Conservation (phyloP, 2,113 vertebrate species). For the Parus major region DNA sequence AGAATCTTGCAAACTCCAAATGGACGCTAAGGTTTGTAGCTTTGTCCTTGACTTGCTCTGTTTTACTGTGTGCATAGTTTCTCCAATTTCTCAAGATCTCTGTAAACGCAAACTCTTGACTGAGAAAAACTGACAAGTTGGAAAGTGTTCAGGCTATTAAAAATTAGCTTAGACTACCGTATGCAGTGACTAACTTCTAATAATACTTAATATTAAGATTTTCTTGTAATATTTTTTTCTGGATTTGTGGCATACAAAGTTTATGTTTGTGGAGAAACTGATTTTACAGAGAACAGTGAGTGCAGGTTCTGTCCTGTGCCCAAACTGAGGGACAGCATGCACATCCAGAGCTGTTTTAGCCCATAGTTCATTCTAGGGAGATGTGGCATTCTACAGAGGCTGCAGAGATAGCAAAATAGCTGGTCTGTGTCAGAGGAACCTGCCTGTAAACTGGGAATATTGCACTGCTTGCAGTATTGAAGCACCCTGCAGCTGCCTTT, state of each 20-base stretch:
- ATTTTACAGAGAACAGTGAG: not conserved
- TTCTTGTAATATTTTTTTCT: not conserved
- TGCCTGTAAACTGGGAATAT: not conserved
- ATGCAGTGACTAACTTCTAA: not conserved
- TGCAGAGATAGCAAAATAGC: not conserved
- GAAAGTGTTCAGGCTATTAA: not conserved
- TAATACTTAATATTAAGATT: not conserved
- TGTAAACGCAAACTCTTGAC: not conserved
- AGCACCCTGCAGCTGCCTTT: not conserved
- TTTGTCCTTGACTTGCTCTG: conserved; percentile 43
- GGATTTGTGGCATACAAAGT: not conserved
- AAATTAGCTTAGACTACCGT: not conserved
- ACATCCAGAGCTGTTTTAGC: not conserved
- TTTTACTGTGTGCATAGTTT: not conserved
- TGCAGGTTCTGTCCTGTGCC: not conserved
- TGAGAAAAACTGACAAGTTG: not conserved
- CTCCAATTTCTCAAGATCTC: not conserved
- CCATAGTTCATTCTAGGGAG: rapidly evolving
- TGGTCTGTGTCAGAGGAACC: not conserved
- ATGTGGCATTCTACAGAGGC: not conserved
- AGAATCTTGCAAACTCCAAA: conserved; percentile 12
- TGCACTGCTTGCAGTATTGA: not conserved
- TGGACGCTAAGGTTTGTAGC: not conserved
- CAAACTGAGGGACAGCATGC: rapidly evolving
- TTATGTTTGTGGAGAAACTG: not conserved